Conservation (phyloP, 1,140 invertebrate species). For the Drosophila malerkotliana region DNA sequence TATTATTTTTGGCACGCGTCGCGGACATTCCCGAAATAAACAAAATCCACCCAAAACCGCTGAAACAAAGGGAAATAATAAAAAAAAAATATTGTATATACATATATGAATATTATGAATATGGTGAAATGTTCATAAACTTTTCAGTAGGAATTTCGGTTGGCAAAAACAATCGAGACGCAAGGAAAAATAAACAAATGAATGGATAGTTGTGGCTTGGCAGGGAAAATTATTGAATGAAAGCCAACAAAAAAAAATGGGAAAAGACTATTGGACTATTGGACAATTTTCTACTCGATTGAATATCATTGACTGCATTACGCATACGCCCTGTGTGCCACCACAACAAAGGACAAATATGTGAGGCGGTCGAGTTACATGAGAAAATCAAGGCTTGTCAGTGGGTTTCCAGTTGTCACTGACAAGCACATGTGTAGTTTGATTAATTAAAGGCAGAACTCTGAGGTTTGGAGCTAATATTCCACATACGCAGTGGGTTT, state of each 20-base stretch:
- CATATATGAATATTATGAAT: conserved; percentile 10
- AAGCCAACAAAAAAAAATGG: neutral
- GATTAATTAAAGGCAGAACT: neutral
- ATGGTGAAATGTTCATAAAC: conserved; percentile 69
- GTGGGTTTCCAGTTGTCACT: neutral
- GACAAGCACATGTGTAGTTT: neutral
- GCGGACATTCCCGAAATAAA: conserved; percentile 59
- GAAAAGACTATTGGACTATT: neutral
- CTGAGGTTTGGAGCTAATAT: neutral
- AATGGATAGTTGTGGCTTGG: conserved; percentile 23
- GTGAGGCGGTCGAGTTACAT: neutral
- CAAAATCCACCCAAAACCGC: conserved; percentile 39
- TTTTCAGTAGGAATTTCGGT: conserved; percentile 58
- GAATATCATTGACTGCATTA: conserved; percentile 20
- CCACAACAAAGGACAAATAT: conserved; percentile 2
- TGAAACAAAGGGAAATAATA: conserved; percentile 19
- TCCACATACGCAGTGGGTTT: too few species aligned
- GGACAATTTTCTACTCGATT: neutral
- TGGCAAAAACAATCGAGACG: conserved; percentile 38
- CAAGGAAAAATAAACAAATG: conserved; percentile 59
- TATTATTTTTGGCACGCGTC: conserved; percentile 82
- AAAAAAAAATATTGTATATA: neutral
- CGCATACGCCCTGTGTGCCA: conserved; percentile 25
- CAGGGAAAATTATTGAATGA: conserved; percentile 4
- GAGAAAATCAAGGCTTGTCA: neutral